Conservation (phyloP, 2,797 vertebrate species). For the Ceryle rudis region DNA sequence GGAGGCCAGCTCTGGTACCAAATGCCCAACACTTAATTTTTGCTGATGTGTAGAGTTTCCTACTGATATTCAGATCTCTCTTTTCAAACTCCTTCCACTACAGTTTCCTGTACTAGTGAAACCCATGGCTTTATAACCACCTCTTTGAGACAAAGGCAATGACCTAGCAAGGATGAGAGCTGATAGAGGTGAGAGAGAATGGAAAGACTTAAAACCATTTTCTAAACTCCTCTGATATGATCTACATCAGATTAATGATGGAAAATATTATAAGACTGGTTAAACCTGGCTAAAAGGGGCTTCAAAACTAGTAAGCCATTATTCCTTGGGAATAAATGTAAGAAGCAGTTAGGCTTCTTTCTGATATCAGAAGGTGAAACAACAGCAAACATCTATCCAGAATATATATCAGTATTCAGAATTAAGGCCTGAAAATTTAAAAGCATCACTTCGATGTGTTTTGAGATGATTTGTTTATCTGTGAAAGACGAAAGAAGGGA, state of each 20-base stretch:
- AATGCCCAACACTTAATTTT: not conserved
- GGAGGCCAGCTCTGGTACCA: not conserved
- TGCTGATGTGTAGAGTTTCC: not conserved
- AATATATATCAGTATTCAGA: not conserved
- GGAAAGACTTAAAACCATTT: not conserved
- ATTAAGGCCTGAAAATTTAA: not conserved
- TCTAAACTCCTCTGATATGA: not conserved
- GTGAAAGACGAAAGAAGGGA: not conserved
- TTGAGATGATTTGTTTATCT: not conserved
- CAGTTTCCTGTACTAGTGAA: not conserved
- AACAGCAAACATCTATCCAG: not conserved
- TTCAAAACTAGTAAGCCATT: not conserved
- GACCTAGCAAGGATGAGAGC: not conserved
- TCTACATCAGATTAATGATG: not conserved
- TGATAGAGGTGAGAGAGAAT: not conserved
- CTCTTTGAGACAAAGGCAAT: not conserved
- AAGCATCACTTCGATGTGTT: not conserved
- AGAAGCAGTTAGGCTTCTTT: not conserved
- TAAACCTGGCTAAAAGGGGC: not conserved
- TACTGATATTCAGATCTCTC: not conserved
- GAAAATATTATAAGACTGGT: not conserved
- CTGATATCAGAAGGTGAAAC: not conserved
- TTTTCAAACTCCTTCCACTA: not conserved
- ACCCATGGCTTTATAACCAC: not conserved
- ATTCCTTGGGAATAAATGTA: not conserved